Evolutionary conservation across 1,140 invertebrate genomes (phyloP), one percentile per base, ranked within the genome.

Genomic region (Spodoptera frugiperda): DNA sequence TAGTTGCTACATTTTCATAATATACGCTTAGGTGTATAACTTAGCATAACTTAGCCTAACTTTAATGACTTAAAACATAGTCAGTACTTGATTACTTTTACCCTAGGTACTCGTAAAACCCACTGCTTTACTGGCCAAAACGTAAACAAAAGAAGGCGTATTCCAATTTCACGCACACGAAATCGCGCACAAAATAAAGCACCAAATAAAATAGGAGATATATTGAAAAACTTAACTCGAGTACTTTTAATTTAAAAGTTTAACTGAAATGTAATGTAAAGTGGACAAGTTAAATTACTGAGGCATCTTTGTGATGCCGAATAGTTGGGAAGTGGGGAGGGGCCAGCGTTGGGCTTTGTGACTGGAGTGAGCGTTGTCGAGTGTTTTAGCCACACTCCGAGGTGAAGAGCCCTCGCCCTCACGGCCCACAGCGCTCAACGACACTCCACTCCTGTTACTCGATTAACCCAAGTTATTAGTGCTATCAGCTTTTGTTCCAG

Each of bases 351-450:
- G 30, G 55, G 73, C 79, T 78, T 76, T 81, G 79, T 68, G 63
- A 75, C 12, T 19, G 17, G 74, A 71, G 68, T 46, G 68, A 25
- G 63, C 12, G 48, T 15, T 57, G 55, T 77, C 55, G 57, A 77
- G 80, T 77, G 77, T 79, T 82, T 78, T 79, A 79, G 77, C 80
- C 80, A 77, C 81, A 80, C 78, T 76, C 71, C 70, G 70, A 19
- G 14, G 39, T 77, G 21, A 57, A 82, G 80, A 54, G 61, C 74
- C 70, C 80, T 82, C 68, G 44, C 15, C 19, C 65, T 30, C 65
- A 33, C 63, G 19, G 39, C 33, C 53, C 57, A n/a, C 57, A 19
- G 21, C 25, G 30, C 39, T 70, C 57, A 65, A 81, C 55, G 70
- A 44, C 76, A 63, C 71, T 79, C 39, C 74, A 76, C 17, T 33